Percentiles rank a stretch among this genome's conserved stretches.
These are phyloP conservation scores for Thymallus thymallus DNA, from an alignment of 2,113 vertebrate species.

Conservation along the genomic window DNA sequence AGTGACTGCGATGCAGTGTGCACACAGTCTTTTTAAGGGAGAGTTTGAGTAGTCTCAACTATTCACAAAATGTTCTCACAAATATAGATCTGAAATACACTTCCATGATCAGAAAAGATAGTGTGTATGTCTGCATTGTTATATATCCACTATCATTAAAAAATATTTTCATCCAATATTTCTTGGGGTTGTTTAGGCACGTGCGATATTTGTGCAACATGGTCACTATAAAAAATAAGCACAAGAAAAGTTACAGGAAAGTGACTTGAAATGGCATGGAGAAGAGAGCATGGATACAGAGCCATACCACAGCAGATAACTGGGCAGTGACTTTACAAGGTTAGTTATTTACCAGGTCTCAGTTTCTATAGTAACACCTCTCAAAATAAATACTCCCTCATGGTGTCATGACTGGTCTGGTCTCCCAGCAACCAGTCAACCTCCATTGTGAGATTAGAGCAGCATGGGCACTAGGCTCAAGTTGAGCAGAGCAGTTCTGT, in stretches of 20 bases:
- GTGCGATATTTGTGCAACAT: conserved; percentile 54
- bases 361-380: conserved; percentile 19
- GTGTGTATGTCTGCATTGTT: neutral
- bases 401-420: conserved; percentile 18
- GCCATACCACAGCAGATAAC: too few species aligned
- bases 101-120: conserved; percentile 13
- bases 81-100: conserved; percentile 28
- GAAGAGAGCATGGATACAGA: too few species aligned
- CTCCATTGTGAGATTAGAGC: conserved; percentile 26
- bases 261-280: conserved; percentile 16
- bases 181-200: conserved; percentile 57
- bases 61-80: conserved; percentile 21
- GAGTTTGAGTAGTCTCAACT: conserved; percentile 19
- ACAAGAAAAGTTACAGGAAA: conserved; percentile 23
- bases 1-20: too few species aligned
- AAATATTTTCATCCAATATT: conserved; percentile 51
- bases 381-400: conserved; percentile 59
- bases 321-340: too few species aligned
- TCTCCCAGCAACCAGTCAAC: conserved; percentile 25
- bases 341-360: neutral
- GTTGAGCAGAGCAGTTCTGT: conserved; percentile 53
- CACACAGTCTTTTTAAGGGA: conserved; percentile 26
- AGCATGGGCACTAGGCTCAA: conserved; percentile 49
- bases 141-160: conserved; percentile 35
- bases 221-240: conserved; percentile 33